Evolutionary conservation across 2,113 vertebrate species (phyloP).

Genomic region (Phalacrocorax pelagicus): DNA sequence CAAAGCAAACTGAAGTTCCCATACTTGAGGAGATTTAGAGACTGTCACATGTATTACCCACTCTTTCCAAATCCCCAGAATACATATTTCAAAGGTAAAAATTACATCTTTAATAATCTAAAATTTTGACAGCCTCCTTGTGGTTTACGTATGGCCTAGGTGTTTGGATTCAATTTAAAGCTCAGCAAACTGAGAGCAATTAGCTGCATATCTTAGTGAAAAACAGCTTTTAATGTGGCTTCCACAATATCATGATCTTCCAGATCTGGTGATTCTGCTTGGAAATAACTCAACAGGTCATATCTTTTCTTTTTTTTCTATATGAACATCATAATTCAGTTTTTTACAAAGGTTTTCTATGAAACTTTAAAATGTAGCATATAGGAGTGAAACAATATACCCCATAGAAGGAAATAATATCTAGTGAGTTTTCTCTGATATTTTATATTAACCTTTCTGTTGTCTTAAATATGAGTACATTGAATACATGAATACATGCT

Average conservation of each 20-base stretch:
- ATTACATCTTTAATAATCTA: neutral
- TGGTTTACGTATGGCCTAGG: neutral
- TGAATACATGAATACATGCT: too few species aligned
- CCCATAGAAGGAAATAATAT: conserved; percentile 11
- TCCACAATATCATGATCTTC: neutral
- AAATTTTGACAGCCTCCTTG: neutral
- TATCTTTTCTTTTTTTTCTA: neutral
- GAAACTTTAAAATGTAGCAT: conserved; percentile 30
- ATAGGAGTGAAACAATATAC: conserved; percentile 10
- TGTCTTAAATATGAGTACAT: conserved; percentile 1
- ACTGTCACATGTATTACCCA: neutral
- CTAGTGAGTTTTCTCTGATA: conserved; percentile 15
- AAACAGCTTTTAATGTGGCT: neutral
- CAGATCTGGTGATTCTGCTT: neutral
- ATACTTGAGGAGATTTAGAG: neutral
- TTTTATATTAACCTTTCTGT: conserved; percentile 9
- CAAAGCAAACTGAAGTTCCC: neutral
- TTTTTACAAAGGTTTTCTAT: neutral
- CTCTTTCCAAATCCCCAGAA: neutral
- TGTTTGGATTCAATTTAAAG: neutral
- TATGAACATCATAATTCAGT: neutral
- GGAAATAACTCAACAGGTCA: neutral
- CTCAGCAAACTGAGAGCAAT: neutral
- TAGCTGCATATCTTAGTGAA: neutral
- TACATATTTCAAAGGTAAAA: neutral